A percentile compares a stretch with the other conserved stretches of the same genome.
Conservation (phyloP, 2,797 vertebrate genomes). For the Schizothorax lantsangensis region DNA sequence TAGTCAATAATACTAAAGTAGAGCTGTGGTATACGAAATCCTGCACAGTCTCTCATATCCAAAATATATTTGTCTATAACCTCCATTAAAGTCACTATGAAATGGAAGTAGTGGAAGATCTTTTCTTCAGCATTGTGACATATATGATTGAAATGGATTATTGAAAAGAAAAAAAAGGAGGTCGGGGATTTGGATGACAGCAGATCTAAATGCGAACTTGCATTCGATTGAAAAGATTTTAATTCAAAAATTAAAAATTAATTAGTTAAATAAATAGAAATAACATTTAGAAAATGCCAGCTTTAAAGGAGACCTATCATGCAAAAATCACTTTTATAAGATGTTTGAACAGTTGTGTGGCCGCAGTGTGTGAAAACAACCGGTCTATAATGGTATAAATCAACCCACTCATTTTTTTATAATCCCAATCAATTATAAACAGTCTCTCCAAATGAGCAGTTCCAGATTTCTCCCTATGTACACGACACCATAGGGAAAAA, state of each 20-base stretch:
- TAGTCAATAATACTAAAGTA: conserved; percentile 22
- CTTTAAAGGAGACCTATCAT: neutral
- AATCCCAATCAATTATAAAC: conserved; percentile 1
- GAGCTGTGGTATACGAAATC: neutral
- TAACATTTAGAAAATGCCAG: neutral
- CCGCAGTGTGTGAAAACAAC: neutral
- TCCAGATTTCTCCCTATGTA: neutral
- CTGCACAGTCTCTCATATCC: neutral
- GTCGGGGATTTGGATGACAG: too few species aligned
- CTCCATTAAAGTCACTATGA: neutral
- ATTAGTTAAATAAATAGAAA: neutral
- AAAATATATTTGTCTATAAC: neutral
- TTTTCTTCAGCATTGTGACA: neutral
- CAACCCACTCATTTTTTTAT: neutral
- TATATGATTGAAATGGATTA: neutral
- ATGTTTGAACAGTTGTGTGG: neutral
- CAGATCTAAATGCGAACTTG: neutral
- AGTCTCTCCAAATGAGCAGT: neutral
- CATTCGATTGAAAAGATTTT: neutral
- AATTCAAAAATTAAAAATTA: neutral
- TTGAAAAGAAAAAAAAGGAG: neutral
- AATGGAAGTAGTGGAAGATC: neutral
- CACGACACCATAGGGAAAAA: neutral
- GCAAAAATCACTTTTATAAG: too few species aligned
- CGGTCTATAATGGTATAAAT: neutral